Evolutionary conservation across 2,888 invertebrate genomes (phyloP).

Genomic region (Euzophera pinguis): DNA sequence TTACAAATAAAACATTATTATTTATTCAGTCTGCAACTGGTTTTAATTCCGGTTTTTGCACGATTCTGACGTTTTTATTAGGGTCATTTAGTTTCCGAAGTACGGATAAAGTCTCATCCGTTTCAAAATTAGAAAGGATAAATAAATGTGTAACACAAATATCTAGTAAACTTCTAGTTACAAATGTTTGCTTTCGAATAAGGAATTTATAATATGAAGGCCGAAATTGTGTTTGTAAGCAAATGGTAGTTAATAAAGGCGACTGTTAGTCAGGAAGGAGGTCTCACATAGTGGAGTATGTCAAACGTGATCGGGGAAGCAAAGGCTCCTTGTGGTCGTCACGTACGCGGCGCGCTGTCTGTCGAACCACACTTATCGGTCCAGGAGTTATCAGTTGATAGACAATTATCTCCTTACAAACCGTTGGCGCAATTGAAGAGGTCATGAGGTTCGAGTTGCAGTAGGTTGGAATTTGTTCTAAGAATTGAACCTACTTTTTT

Average conservation of each 20-base stretch:
- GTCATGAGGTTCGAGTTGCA: slow-evolving; percentile 6
- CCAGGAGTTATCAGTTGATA: slow-evolving; percentile 23
- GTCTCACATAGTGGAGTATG: slow-evolving; percentile 52
- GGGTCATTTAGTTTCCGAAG: slow-evolving; percentile 10
- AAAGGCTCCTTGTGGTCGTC: slow-evolving; percentile 43
- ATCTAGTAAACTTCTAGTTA: slow-evolving; percentile 14
- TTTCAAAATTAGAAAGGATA: slow-evolving; percentile 5
- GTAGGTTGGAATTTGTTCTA: slow-evolving; percentile 7
- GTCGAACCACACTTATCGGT: slow-evolving; percentile 30
- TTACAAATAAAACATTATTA: slow-evolving; percentile 13
- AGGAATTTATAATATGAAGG: slow-evolving; percentile 6
- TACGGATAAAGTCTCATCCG: not conserved
- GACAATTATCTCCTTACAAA: slow-evolving; percentile 29
- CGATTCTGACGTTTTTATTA: slow-evolving; percentile 9
- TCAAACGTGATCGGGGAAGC: slow-evolving; percentile 59
- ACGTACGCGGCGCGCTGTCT: slow-evolving; percentile 45
- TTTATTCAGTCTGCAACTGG: slow-evolving; percentile 13
- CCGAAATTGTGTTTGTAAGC: slow-evolving; percentile 28
- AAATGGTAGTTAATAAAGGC: slow-evolving; percentile 36
- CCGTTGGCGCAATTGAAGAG: slow-evolving; percentile 8
- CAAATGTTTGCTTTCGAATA: slow-evolving; percentile 21
- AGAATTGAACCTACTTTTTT: not conserved
- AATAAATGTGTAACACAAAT: not conserved
- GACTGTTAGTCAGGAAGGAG: slow-evolving; percentile 42
- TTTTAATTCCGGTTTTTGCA: slow-evolving; percentile 13